Evolutionary conservation across 2,113 vertebrate genomes (phyloP).

Genomic region (Sorex fumeus): DNA sequence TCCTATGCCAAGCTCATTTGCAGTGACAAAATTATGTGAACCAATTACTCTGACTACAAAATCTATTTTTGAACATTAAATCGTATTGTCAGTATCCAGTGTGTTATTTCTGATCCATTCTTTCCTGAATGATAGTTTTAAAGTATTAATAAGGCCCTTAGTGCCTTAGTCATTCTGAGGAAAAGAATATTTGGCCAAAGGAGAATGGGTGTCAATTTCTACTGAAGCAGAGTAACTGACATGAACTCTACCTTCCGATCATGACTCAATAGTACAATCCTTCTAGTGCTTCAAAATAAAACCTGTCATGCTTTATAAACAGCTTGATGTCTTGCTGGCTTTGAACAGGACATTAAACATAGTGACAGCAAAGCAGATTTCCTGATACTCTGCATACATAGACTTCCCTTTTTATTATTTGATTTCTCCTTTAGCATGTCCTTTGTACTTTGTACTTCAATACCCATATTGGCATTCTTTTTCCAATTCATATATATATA

Average conservation of each 20-base stretch:
- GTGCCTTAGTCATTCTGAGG: neutral
- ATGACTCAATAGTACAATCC: slow-evolving; percentile 25
- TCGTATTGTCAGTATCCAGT: neutral
- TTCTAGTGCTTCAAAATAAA: slow-evolving; percentile 48
- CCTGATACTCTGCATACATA: slow-evolving; percentile 18
- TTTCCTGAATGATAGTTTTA: slow-evolving; percentile 48
- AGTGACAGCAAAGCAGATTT: slow-evolving; percentile 31
- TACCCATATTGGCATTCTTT: slow-evolving; percentile 19
- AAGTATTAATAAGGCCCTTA: slow-evolving; percentile 22
- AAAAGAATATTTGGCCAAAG: neutral
- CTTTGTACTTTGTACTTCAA: neutral
- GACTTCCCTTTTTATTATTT: neutral
- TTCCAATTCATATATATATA: slow-evolving; percentile 22
- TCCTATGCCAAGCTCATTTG: slow-evolving; percentile 18
- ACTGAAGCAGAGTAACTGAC: slow-evolving; percentile 5
- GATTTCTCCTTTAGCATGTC: slow-evolving; percentile 19
- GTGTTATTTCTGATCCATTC: neutral
- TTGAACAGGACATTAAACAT: slow-evolving; percentile 38
- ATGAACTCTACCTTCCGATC: neutral
- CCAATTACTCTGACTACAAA: neutral
- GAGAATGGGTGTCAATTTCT: slow-evolving; percentile 9
- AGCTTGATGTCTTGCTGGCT: slow-evolving; percentile 37
- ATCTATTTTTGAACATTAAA: slow-evolving; percentile 16
- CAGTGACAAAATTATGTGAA: slow-evolving; percentile 27
- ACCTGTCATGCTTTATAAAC: neutral